A percentile compares a stretch with the other conserved stretches of the same genome.
Evolutionary conservation across 2,888 invertebrate genomes (phyloP).

Genomic region (Mythimna pallens): DNA sequence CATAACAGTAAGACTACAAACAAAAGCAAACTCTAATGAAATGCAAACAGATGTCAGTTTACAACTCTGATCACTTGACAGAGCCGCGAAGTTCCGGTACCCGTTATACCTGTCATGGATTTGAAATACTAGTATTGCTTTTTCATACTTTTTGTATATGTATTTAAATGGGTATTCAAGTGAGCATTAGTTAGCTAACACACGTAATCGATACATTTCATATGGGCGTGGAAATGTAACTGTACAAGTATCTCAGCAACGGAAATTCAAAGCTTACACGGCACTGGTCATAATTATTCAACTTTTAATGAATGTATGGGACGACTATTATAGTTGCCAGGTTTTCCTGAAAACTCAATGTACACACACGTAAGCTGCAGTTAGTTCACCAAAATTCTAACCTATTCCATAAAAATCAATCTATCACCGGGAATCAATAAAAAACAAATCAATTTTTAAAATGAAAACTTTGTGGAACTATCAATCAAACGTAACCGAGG

Average conservation of each 20-base stretch:
- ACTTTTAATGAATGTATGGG: conserved; percentile 14
- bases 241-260: conserved; percentile 17
- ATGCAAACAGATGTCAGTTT: conserved; percentile 72
- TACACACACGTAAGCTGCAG: not conserved
- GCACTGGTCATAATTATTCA: not conserved
- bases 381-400: not conserved
- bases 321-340: not conserved
- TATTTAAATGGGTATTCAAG: conserved; percentile 73
- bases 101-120: conserved; percentile 80
- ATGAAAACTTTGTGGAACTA: conserved; percentile 55
- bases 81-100: conserved; percentile 74
- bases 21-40: conserved; percentile 74
- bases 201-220: conserved; percentile 48
- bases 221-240: conserved; percentile 34
- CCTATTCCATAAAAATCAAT: conserved; percentile 28
- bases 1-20: conserved; percentile 58
- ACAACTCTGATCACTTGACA: conserved; percentile 56
- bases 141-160: conserved; percentile 64
- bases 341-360: not conserved
- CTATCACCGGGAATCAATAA: conserved; percentile 35
- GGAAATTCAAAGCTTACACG: not conserved
- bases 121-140: conserved; percentile 79
- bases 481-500: conserved; percentile 59
- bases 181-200: conserved; percentile 59
- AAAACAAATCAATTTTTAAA: conserved; percentile 48